Conservation (phyloP, 2,113 vertebrate species). For the Lathamus discolor region DNA sequence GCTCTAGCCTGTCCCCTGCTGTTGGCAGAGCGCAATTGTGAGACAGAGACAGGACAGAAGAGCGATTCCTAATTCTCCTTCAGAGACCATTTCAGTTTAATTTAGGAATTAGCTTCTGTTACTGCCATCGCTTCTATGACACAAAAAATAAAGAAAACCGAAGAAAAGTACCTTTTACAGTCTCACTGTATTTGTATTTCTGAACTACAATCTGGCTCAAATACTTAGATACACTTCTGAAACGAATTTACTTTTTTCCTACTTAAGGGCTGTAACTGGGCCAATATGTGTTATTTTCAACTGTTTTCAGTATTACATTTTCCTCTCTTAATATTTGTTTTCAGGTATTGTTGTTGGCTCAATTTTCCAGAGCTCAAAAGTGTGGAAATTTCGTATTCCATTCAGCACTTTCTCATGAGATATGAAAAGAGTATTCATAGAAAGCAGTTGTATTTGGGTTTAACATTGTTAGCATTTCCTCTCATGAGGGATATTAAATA, state of each 20-base stretch:
- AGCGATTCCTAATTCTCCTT: background rate
- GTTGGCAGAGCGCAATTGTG: rapidly evolving
- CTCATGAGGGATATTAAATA: constrained; percentile 79
- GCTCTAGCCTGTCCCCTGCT: background rate
- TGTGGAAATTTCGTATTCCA: constrained; percentile 68
- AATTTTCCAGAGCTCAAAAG: constrained; percentile 49
- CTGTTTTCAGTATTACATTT: background rate
- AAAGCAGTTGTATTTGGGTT: constrained; percentile 66
- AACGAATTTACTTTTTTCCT: background rate
- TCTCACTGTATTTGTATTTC: background rate
- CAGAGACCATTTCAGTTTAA: background rate
- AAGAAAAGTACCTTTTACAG: background rate
- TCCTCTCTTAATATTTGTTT: background rate
- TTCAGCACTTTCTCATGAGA: constrained; percentile 73
- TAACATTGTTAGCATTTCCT: constrained; percentile 78
- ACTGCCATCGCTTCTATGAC: background rate
- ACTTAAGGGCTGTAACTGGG: background rate
- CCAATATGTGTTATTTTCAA: background rate
- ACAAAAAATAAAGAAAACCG: background rate
- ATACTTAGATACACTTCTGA: background rate
- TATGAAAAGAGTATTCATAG: constrained; percentile 70
- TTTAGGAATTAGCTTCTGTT: background rate
- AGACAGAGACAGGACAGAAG: background rate
- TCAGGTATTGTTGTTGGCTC: background rate
- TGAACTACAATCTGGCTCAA: background rate